Percentiles rank a stretch among this genome's conserved stretches.
phyloP scores from a whole-genome alignment of 2,888 invertebrate genomes.

The Dryococelus australis region DNA sequence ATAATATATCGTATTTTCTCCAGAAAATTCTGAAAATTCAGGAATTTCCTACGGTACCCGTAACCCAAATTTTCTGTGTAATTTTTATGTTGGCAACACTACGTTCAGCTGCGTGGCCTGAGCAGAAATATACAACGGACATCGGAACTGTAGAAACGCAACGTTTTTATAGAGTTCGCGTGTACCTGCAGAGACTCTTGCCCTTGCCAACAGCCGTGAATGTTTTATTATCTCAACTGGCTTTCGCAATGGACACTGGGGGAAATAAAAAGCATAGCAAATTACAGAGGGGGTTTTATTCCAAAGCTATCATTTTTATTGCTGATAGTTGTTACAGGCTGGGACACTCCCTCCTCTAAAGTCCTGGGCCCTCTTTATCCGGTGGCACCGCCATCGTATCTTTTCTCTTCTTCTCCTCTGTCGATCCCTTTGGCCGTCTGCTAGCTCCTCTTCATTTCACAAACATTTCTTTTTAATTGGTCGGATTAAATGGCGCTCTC shows the following conservation, averaged over 20 bases:
- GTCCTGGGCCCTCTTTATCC: not conserved
- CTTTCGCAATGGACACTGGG: not conserved
- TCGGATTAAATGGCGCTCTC: not conserved
- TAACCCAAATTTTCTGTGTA: too few relatives aligned
- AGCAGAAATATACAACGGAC: too few relatives aligned
- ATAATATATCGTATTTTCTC: too few relatives aligned
- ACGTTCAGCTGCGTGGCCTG: too few relatives aligned
- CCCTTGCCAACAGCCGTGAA: not conserved
- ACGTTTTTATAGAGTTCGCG: not conserved
- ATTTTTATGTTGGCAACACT: too few relatives aligned
- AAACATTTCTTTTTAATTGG: constrained; percentile 2
- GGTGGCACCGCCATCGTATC: not conserved
- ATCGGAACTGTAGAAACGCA: too few relatives aligned
- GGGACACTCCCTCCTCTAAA: not conserved
- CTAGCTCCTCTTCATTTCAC: not conserved
- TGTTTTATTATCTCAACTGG: not conserved
- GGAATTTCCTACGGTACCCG: too few relatives aligned
- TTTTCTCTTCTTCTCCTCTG: not conserved
- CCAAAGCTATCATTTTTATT: not conserved
- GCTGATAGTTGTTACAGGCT: not conserved
- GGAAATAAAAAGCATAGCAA: not conserved
- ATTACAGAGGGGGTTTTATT: not conserved
- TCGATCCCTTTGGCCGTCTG: not conserved
- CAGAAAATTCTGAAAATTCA: too few relatives aligned
- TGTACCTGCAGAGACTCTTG: not conserved